Conservation (phyloP, 2,113 vertebrate genomes). For the Dendropsophus ebraccatus region DNA sequence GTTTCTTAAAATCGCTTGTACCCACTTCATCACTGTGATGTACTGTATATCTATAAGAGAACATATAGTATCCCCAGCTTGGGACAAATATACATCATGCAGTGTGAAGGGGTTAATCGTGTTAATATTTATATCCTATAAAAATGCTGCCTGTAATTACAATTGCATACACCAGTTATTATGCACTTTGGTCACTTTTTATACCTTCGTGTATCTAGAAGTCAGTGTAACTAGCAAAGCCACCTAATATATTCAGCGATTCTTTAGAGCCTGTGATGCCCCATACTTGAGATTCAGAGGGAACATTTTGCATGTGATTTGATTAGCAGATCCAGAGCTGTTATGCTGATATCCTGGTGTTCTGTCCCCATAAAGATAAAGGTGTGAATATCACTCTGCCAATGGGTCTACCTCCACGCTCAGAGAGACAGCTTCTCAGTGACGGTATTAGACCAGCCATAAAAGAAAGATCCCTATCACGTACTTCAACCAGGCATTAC, state of each 20-base stretch:
- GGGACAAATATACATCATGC: too few relatives aligned
- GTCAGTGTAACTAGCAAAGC: background rate
- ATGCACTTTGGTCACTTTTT: background rate
- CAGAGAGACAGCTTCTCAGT: background rate
- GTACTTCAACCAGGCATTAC: background rate
- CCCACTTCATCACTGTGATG: too few relatives aligned
- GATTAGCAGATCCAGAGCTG: background rate
- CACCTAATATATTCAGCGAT: background rate
- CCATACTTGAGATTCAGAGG: background rate
- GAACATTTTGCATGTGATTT: conserved; percentile 22
- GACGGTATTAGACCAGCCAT: background rate
- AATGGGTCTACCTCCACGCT: background rate
- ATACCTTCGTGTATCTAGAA: too few relatives aligned
- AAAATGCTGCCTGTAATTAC: too few relatives aligned
- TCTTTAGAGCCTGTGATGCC: background rate
- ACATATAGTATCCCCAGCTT: too few relatives aligned
- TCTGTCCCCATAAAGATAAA: too few relatives aligned
- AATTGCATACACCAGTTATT: background rate
- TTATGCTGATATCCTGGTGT: background rate
- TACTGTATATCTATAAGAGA: too few relatives aligned
- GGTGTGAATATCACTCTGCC: background rate
- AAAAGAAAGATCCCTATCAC: background rate
- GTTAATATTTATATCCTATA: too few relatives aligned
- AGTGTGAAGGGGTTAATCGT: too few relatives aligned
- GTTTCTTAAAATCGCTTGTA: too few relatives aligned